A percentile compares a stretch with the other conserved stretches of the same genome.
Evolutionary conservation across 2,797 vertebrate genomes (phyloP).

Genomic region (Sebastiscus tertius): DNA sequence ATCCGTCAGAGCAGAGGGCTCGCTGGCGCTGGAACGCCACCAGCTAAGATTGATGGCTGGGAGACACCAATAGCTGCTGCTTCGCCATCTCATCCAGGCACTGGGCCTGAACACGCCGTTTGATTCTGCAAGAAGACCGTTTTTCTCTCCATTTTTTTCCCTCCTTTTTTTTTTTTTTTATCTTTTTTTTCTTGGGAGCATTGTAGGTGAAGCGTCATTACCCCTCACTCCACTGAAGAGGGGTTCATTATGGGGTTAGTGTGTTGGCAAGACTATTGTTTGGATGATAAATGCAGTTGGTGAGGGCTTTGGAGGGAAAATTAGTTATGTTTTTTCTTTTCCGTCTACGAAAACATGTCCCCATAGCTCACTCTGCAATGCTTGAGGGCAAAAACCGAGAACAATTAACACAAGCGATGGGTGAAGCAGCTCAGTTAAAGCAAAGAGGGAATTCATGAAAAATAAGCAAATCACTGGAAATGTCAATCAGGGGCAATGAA

Average conservation of each 20-base stretch:
- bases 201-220: conserved; percentile 99
- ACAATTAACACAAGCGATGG: conserved; percentile 79
- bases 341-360: conserved; percentile 88
- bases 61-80: conserved; percentile 93
- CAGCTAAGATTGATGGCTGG: conserved; percentile 96
- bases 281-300: conserved; percentile 96
- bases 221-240: conserved; percentile 97
- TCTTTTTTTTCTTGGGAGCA: conserved; percentile 65
- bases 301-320: conserved; percentile 87
- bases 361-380: conserved; percentile 75
- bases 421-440: conserved; percentile 72
- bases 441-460: conserved; percentile 75
- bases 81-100: conserved; percentile 94
- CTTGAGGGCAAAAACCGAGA: conserved; percentile 76
- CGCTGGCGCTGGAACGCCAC: conserved; percentile 90
- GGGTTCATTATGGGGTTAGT: conserved; percentile 98
- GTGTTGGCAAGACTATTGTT: conserved; percentile 99
- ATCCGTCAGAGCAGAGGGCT: conserved; percentile 92
- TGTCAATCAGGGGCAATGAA: conserved; percentile 76
- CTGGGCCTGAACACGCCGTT: conserved; percentile 94
- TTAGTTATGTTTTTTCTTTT: conserved; percentile 83
- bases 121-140: conserved; percentile 69
- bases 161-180: conserved; percentile 1
- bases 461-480: conserved; percentile 83
- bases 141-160: conserved; percentile 57